Evolutionary conservation across 2,797 vertebrate genomes (phyloP), one percentile per base, ranked within the genome.

Genomic region (Varecia variegata): DNA sequence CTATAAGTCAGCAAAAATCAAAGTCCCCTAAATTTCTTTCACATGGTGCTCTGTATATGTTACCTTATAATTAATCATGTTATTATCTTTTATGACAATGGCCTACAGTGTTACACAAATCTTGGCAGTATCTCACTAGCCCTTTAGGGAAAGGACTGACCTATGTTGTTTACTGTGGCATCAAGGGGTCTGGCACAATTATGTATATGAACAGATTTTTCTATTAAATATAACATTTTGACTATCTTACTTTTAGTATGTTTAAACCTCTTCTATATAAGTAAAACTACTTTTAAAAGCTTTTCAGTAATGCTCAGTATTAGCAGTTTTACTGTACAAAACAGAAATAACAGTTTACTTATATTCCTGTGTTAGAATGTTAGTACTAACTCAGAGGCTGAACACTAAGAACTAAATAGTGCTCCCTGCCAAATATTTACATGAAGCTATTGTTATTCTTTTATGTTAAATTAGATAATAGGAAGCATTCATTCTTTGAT

Each of bases 211-310:
- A 74, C 13, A 74, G 71, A 32, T 74, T 47, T 45, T 47, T 47
- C 71, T 32, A 47, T 74, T 47, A 89, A 93, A 47, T 81, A 12
- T 74, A 50, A 47, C n/a, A 60, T 84, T 74, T 81, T 73, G 27
- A 67, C 30, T 58, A 27, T 52, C 50, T 81, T 65, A 30, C 56
- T 88, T 88, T 85, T 70, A 45, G 9, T 81, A 81, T 15, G 17
- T 71, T 87, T 87, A 38, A 77, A 35, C 21, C 10, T 83, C 71
- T 71, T 54, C 35, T 68, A 45, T 58, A 21, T 81, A 25, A 77
- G n/a, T 43, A 89, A 10, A 95, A 77, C 11, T 71, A 47, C 90
- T 86, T 96, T 87, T 89, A 10, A 90, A 86, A 70, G 23, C 40
- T 68, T 86, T 83, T 83, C 35, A 67, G 27, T 83, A 79, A 71